These are phyloP conservation scores for Agriotes lineatus DNA, from an alignment of 2,888 invertebrate species.

Conservation along the genomic window DNA sequence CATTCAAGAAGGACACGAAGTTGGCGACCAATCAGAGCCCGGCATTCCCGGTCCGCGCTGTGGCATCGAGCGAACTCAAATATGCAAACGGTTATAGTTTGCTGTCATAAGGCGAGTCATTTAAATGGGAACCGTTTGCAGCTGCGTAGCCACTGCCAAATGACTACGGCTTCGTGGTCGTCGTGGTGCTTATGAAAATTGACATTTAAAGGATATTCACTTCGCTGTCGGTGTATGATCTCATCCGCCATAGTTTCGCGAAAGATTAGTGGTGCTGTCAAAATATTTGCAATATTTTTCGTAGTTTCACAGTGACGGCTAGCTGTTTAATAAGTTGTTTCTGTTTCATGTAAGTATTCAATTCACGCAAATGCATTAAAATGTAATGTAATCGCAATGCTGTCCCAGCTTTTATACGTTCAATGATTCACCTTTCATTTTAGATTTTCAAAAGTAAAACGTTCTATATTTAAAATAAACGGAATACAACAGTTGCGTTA, in stretches of 20 bases:
- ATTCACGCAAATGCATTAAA: not conserved
- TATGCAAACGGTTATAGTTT: no score
- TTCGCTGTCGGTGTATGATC: slow-evolving; percentile 33
- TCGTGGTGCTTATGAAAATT: not conserved
- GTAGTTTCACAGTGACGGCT: not conserved
- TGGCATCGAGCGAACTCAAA: no score
- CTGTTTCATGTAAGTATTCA: slow-evolving; percentile 10
- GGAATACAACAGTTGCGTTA: not conserved
- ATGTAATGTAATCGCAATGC: no score
- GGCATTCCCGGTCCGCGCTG: no score
- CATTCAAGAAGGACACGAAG: no score
- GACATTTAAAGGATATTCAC: not conserved
- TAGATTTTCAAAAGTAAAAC: slow-evolving; percentile 3
- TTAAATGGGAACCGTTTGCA: no score
- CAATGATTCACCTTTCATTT: not conserved
- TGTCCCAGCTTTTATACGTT: not conserved
- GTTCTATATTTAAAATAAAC: not conserved
- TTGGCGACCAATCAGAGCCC: no score
- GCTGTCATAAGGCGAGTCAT: no score
- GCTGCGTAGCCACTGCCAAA: not conserved
- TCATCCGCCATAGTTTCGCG: slow-evolving; percentile 41
- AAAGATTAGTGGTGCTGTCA: slow-evolving; percentile 11
- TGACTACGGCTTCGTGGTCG: not conserved
- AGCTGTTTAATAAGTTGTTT: not conserved
- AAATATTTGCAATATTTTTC: slow-evolving; percentile 15